phyloP scores from a whole-genome alignment of 2,888 invertebrate species.

The Brenthis hecate region DNA sequence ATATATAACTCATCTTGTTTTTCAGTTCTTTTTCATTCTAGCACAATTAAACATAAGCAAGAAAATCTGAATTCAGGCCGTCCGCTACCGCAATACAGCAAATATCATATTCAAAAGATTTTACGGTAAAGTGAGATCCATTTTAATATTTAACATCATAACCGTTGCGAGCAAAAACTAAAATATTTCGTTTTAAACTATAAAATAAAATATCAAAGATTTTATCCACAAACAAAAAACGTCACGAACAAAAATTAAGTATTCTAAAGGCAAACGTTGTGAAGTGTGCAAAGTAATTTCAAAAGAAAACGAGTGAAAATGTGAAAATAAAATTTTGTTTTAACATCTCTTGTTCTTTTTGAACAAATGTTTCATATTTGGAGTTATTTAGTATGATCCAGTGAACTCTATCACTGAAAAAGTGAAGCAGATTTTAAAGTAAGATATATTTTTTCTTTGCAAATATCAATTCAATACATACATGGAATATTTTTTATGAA shows the following conservation, averaged over 20 bases:
- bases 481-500: too few relatives aligned
- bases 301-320: slow-evolving; percentile 8
- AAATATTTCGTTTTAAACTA: slow-evolving; percentile 4
- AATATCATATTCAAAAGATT: slow-evolving; percentile 18
- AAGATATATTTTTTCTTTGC: too few relatives aligned
- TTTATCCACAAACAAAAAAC: slow-evolving; percentile 1
- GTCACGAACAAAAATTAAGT: slow-evolving; percentile 1
- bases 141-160: slow-evolving; percentile 9
- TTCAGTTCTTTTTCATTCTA: too few relatives aligned
- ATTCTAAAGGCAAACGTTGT: slow-evolving; percentile 4
- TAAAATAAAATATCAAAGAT: slow-evolving; percentile 5
- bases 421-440: too few relatives aligned
- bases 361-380: slow-evolving; percentile 10
- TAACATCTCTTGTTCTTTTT: slow-evolving; percentile 4
- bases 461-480: too few relatives aligned
- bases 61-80: slow-evolving; percentile 12
- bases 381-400: slow-evolving; percentile 5
- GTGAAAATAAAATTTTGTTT: slow-evolving; percentile 1
- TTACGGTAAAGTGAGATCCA: slow-evolving; percentile 8
- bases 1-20: too few relatives aligned
- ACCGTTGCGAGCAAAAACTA: background rate
- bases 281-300: slow-evolving; percentile 2
- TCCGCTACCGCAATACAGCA: slow-evolving; percentile 10
- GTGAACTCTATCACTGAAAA: too few relatives aligned
- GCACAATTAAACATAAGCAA: background rate